These are phyloP conservation scores for Nixonia krombeini DNA, from an alignment of 1,140 invertebrate species.

Conservation along the genomic window DNA sequence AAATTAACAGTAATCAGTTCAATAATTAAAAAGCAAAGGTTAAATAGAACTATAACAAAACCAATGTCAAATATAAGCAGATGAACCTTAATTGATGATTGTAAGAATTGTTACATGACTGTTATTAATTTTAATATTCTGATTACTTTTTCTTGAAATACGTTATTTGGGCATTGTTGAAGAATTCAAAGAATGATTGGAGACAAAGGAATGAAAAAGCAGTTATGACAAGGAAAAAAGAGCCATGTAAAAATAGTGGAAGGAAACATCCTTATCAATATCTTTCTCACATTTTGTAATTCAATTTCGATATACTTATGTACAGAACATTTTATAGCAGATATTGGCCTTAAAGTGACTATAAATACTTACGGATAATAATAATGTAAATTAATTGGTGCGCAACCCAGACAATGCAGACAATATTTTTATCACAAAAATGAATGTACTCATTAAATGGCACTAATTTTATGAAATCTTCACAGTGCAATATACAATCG, in stretches of 20 bases:
- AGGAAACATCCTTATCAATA: constrained; percentile 29
- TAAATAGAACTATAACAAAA: no score
- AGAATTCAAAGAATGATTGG: background rate
- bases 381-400: constrained; percentile 36
- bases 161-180: background rate
- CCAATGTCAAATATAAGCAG: no score
- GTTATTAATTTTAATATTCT: no score
- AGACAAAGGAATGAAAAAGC: constrained; percentile 5
- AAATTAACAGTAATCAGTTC: no score
- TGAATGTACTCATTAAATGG: constrained; percentile 12
- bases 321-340: constrained; percentile 29
- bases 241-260: constrained; percentile 11
- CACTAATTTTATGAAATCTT: background rate
- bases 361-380: constrained; percentile 49
- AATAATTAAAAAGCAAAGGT: no score
- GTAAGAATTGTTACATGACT: no score
- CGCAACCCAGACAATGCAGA: constrained; percentile 29
- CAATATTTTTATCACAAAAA: constrained; percentile 9
- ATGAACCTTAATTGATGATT: no score
- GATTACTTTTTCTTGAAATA: constrained; percentile 24
- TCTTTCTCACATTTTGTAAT: constrained; percentile 4
- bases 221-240: constrained; percentile 19
- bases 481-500: background rate
- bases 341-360: constrained; percentile 40
- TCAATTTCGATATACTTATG: constrained; percentile 11